A percentile compares a stretch with the other conserved stretches of the same genome.
Evolutionary conservation across 2,888 invertebrate species (phyloP).

Genomic region (Drosophila atripex): DNA sequence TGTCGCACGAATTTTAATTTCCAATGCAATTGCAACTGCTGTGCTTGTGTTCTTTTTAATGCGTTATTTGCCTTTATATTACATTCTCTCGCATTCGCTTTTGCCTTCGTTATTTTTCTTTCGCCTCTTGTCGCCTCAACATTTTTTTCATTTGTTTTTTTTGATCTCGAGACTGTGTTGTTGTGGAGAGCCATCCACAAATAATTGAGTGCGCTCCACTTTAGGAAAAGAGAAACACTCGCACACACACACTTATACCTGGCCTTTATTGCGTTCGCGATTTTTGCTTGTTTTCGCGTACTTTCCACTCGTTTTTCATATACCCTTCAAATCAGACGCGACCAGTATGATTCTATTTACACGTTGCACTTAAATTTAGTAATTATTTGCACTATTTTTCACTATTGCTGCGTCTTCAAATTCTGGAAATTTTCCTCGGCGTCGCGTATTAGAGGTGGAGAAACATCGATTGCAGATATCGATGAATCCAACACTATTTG

Average conservation of each 20-base stretch:
- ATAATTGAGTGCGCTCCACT: constrained; percentile 61
- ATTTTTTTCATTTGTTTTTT: constrained; percentile 42
- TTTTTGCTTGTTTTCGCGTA: constrained; percentile 48
- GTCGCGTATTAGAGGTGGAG: constrained; percentile 43
- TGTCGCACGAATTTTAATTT: constrained; percentile 71
- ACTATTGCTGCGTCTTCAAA: constrained; percentile 34
- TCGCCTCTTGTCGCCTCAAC: constrained; percentile 27
- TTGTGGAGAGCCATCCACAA: constrained; percentile 75
- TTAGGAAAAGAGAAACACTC: constrained; percentile 29
- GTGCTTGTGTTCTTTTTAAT: constrained; percentile 51
- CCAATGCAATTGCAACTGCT: constrained; percentile 72
- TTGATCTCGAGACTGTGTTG: constrained; percentile 44
- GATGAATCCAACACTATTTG: background rate
- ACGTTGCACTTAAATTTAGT: constrained; percentile 64
- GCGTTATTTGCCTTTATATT: constrained; percentile 36
- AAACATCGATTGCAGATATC: background rate
- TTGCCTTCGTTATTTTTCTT: constrained; percentile 42
- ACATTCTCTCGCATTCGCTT: constrained; percentile 40
- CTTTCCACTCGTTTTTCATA: constrained; percentile 53
- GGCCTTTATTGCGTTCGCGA: constrained; percentile 7
- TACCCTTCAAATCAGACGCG: constrained; percentile 7
- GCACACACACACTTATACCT: constrained; percentile 64
- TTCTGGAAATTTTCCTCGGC: constrained; percentile 63
- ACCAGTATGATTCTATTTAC: constrained; percentile 36
- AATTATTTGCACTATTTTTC: constrained; percentile 67